A percentile compares a stretch with the other conserved stretches of the same genome.
These are phyloP conservation scores for Lypha dubia DNA, from an alignment of 2,888 invertebrate genomes.

Conservation along the genomic window DNA sequence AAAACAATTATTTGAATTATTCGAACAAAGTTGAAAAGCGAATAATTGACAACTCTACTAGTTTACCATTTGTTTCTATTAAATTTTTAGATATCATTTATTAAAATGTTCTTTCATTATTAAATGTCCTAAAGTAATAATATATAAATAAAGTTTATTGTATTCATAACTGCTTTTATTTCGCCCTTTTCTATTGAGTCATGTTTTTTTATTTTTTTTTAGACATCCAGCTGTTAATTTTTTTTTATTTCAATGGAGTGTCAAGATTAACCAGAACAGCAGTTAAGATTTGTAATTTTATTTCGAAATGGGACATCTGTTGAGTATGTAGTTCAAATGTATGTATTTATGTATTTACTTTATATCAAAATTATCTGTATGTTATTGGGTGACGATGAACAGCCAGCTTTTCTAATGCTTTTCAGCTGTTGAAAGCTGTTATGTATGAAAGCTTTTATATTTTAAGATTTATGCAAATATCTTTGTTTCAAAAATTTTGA, in stretches of 20 bases:
- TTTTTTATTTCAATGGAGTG: slow-evolving; percentile 30
- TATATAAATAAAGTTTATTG: slow-evolving; percentile 15
- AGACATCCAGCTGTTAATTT: slow-evolving; percentile 44
- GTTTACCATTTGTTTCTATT: background rate
- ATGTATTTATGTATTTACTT: slow-evolving; percentile 1
- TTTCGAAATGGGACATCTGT: slow-evolving; percentile 63
- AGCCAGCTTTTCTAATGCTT: background rate
- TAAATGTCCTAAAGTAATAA: slow-evolving; percentile 2
- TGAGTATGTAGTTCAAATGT: background rate
- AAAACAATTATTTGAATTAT: no score
- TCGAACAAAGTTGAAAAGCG: no score
- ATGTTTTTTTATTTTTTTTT: slow-evolving; percentile 5
- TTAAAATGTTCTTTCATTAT: no score
- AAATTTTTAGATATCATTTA: background rate
- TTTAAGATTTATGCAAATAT: background rate
- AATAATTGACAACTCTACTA: no score
- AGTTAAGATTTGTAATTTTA: slow-evolving; percentile 47
- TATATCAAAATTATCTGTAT: slow-evolving; percentile 31
- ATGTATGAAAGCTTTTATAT: background rate
- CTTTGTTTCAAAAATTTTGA: no score
- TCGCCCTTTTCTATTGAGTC: slow-evolving; percentile 42
- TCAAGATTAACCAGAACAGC: slow-evolving; percentile 36
- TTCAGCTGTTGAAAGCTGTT: background rate
- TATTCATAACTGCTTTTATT: slow-evolving; percentile 19
- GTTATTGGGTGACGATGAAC: no score